Conservation (phyloP, 2,113 vertebrate species). For the Cyprinodon variegatus region DNA sequence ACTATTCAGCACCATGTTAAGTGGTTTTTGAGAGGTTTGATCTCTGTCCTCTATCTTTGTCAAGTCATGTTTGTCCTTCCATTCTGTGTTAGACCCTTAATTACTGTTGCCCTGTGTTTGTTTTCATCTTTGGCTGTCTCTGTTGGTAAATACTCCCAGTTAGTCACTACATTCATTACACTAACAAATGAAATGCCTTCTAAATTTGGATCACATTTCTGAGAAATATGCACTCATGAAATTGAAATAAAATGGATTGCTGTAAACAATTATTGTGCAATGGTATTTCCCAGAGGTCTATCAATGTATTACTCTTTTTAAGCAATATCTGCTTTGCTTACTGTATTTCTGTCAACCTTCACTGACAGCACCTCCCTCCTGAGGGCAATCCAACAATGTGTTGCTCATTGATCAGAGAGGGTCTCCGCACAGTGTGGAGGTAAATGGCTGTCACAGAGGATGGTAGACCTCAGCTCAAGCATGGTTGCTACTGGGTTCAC, state of each 20-base stretch:
- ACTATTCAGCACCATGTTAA: neutral
- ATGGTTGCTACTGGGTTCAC: constrained; percentile 63
- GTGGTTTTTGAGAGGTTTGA: neutral
- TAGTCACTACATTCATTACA: neutral
- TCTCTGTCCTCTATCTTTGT: neutral
- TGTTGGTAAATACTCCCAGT: neutral
- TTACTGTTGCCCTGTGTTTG: neutral
- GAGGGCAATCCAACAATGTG: constrained; percentile 68
- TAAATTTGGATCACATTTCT: neutral
- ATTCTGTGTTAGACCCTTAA: neutral
- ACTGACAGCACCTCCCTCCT: constrained; percentile 40
- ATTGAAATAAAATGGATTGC: neutral
- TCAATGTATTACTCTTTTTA: constrained; percentile 3
- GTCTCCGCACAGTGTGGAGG: constrained; percentile 61
- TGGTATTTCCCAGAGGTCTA: neutral
- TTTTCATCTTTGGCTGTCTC: neutral
- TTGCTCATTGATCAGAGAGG: constrained; percentile 67
- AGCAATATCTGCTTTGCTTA: constrained; percentile 6
- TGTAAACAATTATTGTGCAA: neutral
- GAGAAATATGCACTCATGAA: neutral
- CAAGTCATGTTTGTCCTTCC: neutral
- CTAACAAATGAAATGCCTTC: neutral
- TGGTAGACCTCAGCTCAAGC: constrained; percentile 72
- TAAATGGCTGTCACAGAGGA: constrained; percentile 72
- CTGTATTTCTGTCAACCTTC: constrained; percentile 33